These are phyloP conservation scores for Thymallus thymallus DNA, from an alignment of 2,113 vertebrate genomes.

Conservation along the genomic window DNA sequence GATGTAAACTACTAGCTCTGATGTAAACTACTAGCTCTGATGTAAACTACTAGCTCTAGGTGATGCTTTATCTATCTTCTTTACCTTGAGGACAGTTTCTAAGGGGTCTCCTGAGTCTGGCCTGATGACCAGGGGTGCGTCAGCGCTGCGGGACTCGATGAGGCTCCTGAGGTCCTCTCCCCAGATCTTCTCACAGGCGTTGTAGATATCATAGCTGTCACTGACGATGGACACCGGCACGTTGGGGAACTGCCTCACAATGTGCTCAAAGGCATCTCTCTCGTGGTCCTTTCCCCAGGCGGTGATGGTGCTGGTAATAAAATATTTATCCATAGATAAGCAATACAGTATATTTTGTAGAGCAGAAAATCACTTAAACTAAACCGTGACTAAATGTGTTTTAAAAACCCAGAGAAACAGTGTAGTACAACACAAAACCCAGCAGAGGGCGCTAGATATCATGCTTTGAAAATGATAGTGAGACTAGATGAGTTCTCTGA, in stretches of 20 bases:
- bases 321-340: conserved; percentile 31
- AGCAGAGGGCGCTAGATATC: conserved; percentile 32
- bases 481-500: background rate
- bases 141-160: conserved; percentile 86
- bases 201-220: conserved; percentile 99
- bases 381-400: background rate
- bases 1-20: no score
- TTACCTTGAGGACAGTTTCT: conserved; percentile 95
- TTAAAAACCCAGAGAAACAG: background rate
- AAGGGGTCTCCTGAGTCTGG: conserved; percentile 98
- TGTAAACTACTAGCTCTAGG: no score
- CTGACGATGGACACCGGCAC: conserved; percentile 99
- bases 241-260: conserved; percentile 93
- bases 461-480: background rate
- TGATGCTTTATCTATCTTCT: no score
- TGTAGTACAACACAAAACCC: background rate
- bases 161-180: conserved; percentile 91
- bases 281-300: conserved; percentile 99
- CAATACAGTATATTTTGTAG: background rate
- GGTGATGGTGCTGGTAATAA: conserved; percentile 87
- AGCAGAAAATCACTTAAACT: background rate
- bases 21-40: no score
- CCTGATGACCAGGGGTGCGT: conserved; percentile 93
- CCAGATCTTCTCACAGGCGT: conserved; percentile 98
- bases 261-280: conserved; percentile 97